Evolutionary conservation across 2,797 vertebrate species (phyloP), one percentile per base, ranked within the genome.

Genomic region (Fistularia commersonii): DNA sequence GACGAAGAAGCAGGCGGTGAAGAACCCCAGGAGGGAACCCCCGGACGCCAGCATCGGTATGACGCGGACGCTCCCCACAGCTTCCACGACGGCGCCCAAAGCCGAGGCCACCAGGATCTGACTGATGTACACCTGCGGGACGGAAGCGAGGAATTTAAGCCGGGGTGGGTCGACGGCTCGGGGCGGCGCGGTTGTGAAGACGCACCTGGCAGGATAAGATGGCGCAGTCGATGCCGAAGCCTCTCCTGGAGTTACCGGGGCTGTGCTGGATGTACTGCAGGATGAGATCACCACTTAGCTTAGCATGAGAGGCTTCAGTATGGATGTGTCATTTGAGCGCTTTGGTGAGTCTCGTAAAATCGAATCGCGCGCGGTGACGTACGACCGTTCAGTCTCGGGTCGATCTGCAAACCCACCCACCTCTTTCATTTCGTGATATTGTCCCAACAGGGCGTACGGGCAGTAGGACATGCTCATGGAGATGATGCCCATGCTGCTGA

Each of bases 391-490:
- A n/a, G n/a, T n/a, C n/a, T n/a, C n/a, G n/a, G n/a, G n/a, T n/a
- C n/a, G n/a, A n/a, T n/a, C n/a, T n/a, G n/a, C n/a, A n/a, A n/a
- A n/a, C n/a, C n/a, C n/a, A n/a, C n/a, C n/a, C 59, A 98, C 96
- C 94, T 93, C 74, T 83, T 95, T 96, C 53, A 93, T 93, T 66
- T 99, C 96, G 6, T 99, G 97, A 79, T 99, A 99, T 66, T 98
- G 97, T 45, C 97, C 97, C n/a, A 99, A 68, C 67, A 99, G 91
- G 0, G 95, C 94, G 0, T 99, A 99, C 0, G 97, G 96, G 71
- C 97, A 98, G 87, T 99, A 99, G 65, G 95, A 98, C 74, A 98
- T 96, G 61, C 95, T 98, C 95, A 99, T 95, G 11, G 93, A 98
- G 64, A 98, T 93, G 23, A 98, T 78, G 48, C 97, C 97, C 97